Evolutionary conservation across 2,888 invertebrate species (phyloP).

Genomic region (Drosophila bunnanda): DNA sequence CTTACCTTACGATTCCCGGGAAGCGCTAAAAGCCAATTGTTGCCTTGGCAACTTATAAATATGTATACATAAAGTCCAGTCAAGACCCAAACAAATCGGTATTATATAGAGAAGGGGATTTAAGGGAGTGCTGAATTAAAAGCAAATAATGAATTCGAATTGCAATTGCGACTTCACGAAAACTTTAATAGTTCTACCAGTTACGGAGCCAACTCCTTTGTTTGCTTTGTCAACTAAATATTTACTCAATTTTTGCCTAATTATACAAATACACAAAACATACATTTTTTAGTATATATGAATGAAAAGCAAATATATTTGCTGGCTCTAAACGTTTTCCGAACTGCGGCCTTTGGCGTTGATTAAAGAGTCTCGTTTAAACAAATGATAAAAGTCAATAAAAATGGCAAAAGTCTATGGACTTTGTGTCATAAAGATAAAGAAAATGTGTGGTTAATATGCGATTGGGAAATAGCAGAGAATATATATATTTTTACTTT

Average conservation of each 20-base stretch:
- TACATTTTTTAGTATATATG: not conserved
- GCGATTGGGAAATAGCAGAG: no score
- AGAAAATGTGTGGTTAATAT: not conserved
- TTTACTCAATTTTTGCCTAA: conserved; percentile 31
- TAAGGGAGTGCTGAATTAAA: conserved; percentile 16
- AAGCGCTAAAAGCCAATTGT: conserved; percentile 14
- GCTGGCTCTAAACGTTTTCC: conserved; percentile 4
- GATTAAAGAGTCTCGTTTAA: conserved; percentile 18
- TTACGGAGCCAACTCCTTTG: not conserved
- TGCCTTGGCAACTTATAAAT: conserved; percentile 27
- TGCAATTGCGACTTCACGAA: conserved; percentile 21
- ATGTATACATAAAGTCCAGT: conserved; percentile 6
- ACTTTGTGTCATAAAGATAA: not conserved
- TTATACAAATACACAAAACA: conserved; percentile 29
- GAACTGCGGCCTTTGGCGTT: conserved; percentile 1
- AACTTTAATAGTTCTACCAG: conserved; percentile 19
- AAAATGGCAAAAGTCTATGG: conserved; percentile 7
- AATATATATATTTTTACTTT: not conserved
- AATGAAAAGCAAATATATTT: conserved; percentile 23
- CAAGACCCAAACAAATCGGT: conserved; percentile 16
- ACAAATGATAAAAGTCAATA: conserved; percentile 33
- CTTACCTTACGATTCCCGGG: conserved; percentile 14
- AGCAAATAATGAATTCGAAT: conserved; percentile 26
- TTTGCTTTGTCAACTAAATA: conserved; percentile 22
- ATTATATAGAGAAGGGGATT: not conserved